These are phyloP conservation scores for Scaptomyza tumidula DNA, from an alignment of 2,888 invertebrate genomes.

Conservation along the genomic window DNA sequence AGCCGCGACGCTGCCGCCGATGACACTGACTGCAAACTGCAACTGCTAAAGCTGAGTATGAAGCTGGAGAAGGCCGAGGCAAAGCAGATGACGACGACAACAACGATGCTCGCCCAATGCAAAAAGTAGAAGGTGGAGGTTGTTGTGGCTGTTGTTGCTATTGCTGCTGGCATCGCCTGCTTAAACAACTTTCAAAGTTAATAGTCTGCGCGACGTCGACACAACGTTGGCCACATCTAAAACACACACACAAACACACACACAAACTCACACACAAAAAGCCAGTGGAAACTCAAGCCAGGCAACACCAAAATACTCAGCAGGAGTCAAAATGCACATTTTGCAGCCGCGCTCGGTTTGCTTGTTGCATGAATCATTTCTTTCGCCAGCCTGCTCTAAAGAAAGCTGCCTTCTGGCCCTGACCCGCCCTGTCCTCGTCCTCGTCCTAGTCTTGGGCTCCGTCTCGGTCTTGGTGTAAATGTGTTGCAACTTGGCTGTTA, in stretches of 20 bases:
- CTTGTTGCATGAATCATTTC: conserved; percentile 71
- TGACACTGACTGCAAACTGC: conserved; percentile 66
- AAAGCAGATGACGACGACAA: conserved; percentile 49
- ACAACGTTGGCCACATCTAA: conserved; percentile 57
- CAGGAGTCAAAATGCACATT: conserved; percentile 58
- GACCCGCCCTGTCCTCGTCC: conserved; percentile 26
- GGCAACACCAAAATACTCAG: conserved; percentile 55
- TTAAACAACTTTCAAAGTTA: conserved; percentile 82
- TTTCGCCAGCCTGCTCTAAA: conserved; percentile 39
- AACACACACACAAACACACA: conserved; percentile 32
- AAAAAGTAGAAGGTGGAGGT: conserved; percentile 80
- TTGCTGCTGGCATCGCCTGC: conserved; percentile 71
- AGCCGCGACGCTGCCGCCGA: conserved; percentile 69
- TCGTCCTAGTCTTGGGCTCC: not conserved
- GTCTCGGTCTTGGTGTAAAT: conserved; percentile 60
- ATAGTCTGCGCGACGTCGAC: conserved; percentile 82
- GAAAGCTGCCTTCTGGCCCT: conserved; percentile 55
- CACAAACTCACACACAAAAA: conserved; percentile 9
- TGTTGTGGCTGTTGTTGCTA: conserved; percentile 21
- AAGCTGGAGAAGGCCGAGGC: conserved; percentile 26
- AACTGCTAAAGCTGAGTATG: conserved; percentile 13
- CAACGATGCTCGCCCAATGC: conserved; percentile 76
- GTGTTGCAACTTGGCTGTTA: conserved; percentile 71
- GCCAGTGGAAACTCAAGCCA: conserved; percentile 15
- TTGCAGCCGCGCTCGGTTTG: conserved; percentile 40